These are phyloP conservation scores for Antheraea assamensis DNA, from an alignment of 2,888 invertebrate species.

Conservation along the genomic window DNA sequence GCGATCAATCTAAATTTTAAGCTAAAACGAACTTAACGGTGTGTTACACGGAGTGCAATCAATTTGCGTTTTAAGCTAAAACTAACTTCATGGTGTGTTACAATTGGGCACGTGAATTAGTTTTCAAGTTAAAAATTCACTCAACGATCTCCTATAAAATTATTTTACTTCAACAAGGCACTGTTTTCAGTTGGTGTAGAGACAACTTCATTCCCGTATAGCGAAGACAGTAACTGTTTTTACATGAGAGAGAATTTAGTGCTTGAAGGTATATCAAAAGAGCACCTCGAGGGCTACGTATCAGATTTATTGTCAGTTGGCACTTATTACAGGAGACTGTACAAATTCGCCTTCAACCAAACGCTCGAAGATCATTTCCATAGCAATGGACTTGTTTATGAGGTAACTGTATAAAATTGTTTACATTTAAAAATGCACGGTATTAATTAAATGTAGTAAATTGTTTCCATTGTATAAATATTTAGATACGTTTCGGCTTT, in stretches of 20 bases:
- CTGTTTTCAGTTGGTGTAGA: conserved; percentile 81
- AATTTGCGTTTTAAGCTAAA: no score
- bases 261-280: conserved; percentile 73
- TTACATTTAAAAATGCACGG: no score
- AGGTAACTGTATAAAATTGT: conserved; percentile 49
- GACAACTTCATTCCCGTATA: conserved; percentile 78
- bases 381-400: conserved; percentile 70
- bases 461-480: no score
- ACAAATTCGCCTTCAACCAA: conserved; percentile 67
- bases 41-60: no score
- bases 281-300: conserved; percentile 65
- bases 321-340: conserved; percentile 69
- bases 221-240: conserved; percentile 66
- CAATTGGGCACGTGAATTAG: no score
- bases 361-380: conserved; percentile 61
- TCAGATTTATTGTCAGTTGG: conserved; percentile 62
- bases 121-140: no score
- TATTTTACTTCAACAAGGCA: conserved; percentile 1
- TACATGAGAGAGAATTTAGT: conserved; percentile 68
- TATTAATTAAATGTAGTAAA: no score
- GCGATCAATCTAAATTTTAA: no score
- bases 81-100: no score
- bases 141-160: not conserved
- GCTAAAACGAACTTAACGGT: no score
- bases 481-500: no score